These are phyloP conservation scores for Glossosoma conforme DNA, from an alignment of 1,140 invertebrate species.

Conservation along the genomic window DNA sequence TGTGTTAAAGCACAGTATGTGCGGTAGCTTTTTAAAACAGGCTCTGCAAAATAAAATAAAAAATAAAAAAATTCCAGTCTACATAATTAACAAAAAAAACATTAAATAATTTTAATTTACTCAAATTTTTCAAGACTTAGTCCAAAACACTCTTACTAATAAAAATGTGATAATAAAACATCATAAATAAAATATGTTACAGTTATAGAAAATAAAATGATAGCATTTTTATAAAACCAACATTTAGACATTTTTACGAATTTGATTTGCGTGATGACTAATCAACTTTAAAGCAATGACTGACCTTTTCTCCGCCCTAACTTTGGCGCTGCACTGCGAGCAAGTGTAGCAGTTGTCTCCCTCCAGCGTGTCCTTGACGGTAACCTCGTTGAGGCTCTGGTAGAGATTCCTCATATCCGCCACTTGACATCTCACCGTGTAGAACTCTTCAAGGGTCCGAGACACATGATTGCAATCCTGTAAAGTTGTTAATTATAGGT, in stretches of 20 bases:
- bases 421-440: constrained; percentile 92
- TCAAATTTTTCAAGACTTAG: no score
- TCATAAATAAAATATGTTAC: no score
- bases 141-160: no score
- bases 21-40: constrained; percentile 90
- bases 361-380: constrained; percentile 92
- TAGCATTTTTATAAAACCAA: no score
- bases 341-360: constrained; percentile 98
- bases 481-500: constrained; percentile 8
- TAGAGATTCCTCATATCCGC: constrained; percentile 94
- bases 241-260: no score
- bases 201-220: no score
- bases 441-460: constrained; percentile 91
- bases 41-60: constrained; percentile 56
- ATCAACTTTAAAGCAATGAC: constrained; percentile 4
- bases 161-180: constrained; percentile 4
- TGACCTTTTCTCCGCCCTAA: constrained; percentile 84
- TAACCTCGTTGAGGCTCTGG: constrained; percentile 92
- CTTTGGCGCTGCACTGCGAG: constrained; percentile 91
- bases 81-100: neutral
- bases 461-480: constrained; percentile 92
- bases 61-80: constrained; percentile 1
- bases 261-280: no score
- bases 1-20: constrained; percentile 93
- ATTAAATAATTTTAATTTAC: no score